A percentile compares a stretch with the other conserved stretches of the same genome.
Evolutionary conservation across 30 jellyfish, hydroid and myxozoan genomes (phyloP).

Genomic region (Morbakka virulenta): DNA sequence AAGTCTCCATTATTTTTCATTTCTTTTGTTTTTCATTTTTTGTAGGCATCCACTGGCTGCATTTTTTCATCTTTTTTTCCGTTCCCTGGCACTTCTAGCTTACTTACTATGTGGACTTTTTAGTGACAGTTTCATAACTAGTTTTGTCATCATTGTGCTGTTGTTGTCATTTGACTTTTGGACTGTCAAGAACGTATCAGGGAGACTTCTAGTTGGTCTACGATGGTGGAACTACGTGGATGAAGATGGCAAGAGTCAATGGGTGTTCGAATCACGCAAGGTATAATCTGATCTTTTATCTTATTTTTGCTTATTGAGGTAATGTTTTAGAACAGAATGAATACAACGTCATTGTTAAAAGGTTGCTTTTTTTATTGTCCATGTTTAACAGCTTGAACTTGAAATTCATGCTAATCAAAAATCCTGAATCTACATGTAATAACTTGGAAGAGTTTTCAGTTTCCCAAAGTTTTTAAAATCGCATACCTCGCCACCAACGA

Average conservation of each 20-base stretch:
- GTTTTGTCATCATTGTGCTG: conserved; percentile 71
- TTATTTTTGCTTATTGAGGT: too few species aligned
- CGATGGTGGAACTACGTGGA: conserved; percentile 99
- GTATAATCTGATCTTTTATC: conserved; percentile 13
- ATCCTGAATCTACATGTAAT: too few species aligned
- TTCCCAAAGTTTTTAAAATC: too few species aligned
- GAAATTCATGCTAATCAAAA: too few species aligned
- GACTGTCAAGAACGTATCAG: conserved; percentile 94
- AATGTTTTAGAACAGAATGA: background rate
- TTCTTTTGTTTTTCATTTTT: background rate
- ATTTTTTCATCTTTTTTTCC: conserved; percentile 73
- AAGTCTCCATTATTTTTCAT: too few species aligned
- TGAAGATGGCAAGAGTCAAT: conserved; percentile 95
- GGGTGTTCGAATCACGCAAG: conserved; percentile 95
- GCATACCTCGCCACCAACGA: too few species aligned
- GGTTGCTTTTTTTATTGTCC: too few species aligned
- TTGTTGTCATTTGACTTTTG: conserved; percentile 90
- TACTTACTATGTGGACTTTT: conserved; percentile 70
- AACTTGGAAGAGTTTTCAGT: too few species aligned
- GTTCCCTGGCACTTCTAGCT: conserved; percentile 69
- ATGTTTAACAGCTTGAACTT: too few species aligned
- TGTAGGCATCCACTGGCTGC: conserved; percentile 95
- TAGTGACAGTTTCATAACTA: conserved; percentile 75
- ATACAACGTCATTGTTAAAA: too few species aligned
- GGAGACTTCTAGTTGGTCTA: conserved; percentile 87